These are phyloP conservation scores for Brachionus calyciflorus DNA, from an alignment of 1,140 invertebrate genomes.

Conservation along the genomic window DNA sequence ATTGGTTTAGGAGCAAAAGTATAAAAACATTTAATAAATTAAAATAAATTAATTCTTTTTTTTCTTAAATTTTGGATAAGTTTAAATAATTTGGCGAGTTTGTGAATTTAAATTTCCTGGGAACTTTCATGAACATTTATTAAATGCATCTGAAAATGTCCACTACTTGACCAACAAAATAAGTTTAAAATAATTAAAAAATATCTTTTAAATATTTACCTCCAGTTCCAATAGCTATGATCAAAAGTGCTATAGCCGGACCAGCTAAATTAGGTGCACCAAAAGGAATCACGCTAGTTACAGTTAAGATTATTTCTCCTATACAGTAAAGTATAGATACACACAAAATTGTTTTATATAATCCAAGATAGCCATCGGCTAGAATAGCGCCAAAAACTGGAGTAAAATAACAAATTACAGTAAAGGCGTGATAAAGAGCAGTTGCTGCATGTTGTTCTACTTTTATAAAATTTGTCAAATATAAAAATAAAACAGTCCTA, in stretches of 20 bases:
- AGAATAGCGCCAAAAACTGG: slow-evolving; percentile 80
- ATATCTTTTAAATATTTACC: too few species aligned
- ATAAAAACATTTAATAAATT: too few species aligned
- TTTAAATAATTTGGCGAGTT: too few species aligned
- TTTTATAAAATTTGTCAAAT: slow-evolving; percentile 56
- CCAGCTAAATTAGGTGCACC: slow-evolving; percentile 63
- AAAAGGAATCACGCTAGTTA: slow-evolving; percentile 65
- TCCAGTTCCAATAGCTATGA: slow-evolving; percentile 60
- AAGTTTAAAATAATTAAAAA: too few species aligned
- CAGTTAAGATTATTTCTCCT: slow-evolving; percentile 76
- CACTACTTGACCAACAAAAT: too few species aligned
- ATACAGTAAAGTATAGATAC: slow-evolving; percentile 79
- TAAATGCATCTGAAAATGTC: too few species aligned
- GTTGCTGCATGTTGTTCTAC: slow-evolving; percentile 70
- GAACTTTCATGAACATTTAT: too few species aligned
- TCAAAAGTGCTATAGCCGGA: slow-evolving; percentile 54
- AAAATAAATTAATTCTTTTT: too few species aligned
- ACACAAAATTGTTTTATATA: slow-evolving; percentile 82
- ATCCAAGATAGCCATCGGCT: slow-evolving; percentile 80
- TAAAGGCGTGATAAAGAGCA: slow-evolving; percentile 77
- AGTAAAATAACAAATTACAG: slow-evolving; percentile 78
- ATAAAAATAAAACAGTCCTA: slow-evolving; percentile 62
- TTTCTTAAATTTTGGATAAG: too few species aligned
- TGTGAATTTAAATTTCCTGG: too few species aligned
- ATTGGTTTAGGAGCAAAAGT: too few species aligned